phyloP scores from a whole-genome alignment of 1,140 invertebrate genomes.

The Heliconius congener region DNA sequence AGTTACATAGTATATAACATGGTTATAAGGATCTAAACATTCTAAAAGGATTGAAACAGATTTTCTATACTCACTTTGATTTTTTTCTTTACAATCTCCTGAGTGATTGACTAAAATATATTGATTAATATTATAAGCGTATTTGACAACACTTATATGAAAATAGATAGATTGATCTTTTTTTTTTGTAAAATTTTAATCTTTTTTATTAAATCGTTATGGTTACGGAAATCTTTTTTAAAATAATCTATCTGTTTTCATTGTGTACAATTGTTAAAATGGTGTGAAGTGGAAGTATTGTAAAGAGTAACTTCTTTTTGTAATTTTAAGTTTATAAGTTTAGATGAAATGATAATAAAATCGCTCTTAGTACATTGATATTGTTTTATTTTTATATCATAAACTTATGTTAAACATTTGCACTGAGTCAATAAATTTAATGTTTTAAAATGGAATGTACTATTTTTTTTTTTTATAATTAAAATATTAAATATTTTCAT shows the following conservation, averaged over 20 bases:
- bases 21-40: background rate
- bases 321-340: conserved; percentile 23
- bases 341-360: conserved; percentile 30
- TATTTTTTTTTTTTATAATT: too few species aligned
- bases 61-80: conserved; percentile 1
- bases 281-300: background rate
- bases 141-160: conserved; percentile 6
- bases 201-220: background rate
- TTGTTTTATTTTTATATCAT: conserved; percentile 15
- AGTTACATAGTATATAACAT: background rate
- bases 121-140: background rate
- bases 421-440: too few species aligned
- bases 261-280: conserved; percentile 5
- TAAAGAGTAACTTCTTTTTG: conserved; percentile 24
- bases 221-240: background rate
- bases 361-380: conserved; percentile 27
- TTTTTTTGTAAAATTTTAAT: background rate
- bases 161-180: conserved; percentile 10
- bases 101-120: conserved; percentile 8
- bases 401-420: too few species aligned
- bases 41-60: conserved; percentile 3
- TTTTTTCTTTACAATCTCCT: background rate
- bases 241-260: background rate
- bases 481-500: too few species aligned
- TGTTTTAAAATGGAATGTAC: too few species aligned